A percentile compares a stretch with the other conserved stretches of the same genome.
Evolutionary conservation across 2,797 vertebrate genomes (phyloP).

Genomic region (Arrhamphus sclerolepis): DNA sequence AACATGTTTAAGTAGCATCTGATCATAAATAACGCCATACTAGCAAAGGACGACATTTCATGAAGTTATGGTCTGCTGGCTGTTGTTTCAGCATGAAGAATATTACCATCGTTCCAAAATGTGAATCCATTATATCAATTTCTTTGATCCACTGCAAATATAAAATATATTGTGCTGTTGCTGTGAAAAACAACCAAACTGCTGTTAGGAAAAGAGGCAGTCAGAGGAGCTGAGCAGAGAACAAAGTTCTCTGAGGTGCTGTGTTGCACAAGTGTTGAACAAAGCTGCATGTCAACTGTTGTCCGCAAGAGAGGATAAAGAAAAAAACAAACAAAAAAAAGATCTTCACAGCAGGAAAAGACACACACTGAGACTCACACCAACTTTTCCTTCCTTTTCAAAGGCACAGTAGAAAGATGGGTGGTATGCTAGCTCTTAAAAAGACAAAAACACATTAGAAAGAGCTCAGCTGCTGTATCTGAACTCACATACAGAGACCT

Average conservation of each 20-base stretch:
- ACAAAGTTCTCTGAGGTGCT: constrained; percentile 42
- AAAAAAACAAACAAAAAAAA: constrained; percentile 9
- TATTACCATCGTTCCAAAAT: too few species aligned
- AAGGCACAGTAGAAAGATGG: constrained; percentile 38
- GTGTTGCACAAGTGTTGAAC: constrained; percentile 51
- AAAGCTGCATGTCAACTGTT: constrained; percentile 59
- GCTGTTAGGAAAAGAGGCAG: constrained; percentile 24
- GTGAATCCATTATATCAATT: too few species aligned
- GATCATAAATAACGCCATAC: too few species aligned
- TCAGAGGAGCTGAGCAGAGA: constrained; percentile 40
- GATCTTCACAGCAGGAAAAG: constrained; percentile 33
- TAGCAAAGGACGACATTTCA: too few species aligned
- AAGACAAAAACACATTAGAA: constrained; percentile 53
- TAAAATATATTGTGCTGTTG: too few species aligned
- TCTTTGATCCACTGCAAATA: too few species aligned
- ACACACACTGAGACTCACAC: constrained; percentile 19
- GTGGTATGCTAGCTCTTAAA: constrained; percentile 44
- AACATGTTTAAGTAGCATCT: too few species aligned
- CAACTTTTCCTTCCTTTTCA: constrained; percentile 25
- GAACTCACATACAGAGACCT: constrained; percentile 28
- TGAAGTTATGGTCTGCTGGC: too few species aligned
- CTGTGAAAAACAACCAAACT: constrained; percentile 1
- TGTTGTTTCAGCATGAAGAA: too few species aligned
- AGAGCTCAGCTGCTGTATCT: constrained; percentile 23
- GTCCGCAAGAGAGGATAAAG: constrained; percentile 22